phyloP scores from a whole-genome alignment of 2,113 vertebrate species.

The Porphyrio hochstetteri region DNA sequence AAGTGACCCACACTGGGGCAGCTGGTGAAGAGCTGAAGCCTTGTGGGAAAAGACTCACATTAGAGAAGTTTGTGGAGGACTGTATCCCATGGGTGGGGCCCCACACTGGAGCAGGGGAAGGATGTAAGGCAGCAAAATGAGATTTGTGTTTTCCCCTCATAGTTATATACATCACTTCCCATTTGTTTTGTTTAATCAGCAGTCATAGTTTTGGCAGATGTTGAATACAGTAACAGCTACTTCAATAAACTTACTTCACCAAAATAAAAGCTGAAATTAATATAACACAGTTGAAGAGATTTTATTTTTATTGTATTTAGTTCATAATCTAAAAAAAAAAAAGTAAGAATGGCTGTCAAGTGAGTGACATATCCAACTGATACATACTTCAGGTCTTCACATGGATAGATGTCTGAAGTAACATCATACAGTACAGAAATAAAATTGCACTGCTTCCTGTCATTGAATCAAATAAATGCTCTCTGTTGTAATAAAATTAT shows the following conservation, averaged over 20 bases:
- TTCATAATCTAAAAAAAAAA: background rate
- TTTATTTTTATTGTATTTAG: background rate
- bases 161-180: background rate
- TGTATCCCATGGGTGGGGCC: too few species aligned
- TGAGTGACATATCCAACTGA: background rate
- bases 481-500: background rate
- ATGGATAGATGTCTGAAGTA: background rate
- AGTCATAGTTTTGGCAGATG: background rate
- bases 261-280: background rate
- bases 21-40: too few species aligned
- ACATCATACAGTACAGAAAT: background rate
- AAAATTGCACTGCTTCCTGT: background rate
- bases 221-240: background rate
- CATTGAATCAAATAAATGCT: background rate
- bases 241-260: background rate
- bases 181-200: background rate
- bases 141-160: rapidly evolving
- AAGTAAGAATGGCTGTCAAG: background rate
- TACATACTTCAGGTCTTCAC: background rate
- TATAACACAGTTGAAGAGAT: background rate
- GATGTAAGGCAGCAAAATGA: background rate
- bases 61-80: too few species aligned
- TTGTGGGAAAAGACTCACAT: too few species aligned
- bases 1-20: too few species aligned
- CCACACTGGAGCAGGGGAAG: too few species aligned